Evolutionary conservation across 2,113 vertebrate species (phyloP), one percentile per base, ranked within the genome.

Genomic region (Trematomus loennbergii): DNA sequence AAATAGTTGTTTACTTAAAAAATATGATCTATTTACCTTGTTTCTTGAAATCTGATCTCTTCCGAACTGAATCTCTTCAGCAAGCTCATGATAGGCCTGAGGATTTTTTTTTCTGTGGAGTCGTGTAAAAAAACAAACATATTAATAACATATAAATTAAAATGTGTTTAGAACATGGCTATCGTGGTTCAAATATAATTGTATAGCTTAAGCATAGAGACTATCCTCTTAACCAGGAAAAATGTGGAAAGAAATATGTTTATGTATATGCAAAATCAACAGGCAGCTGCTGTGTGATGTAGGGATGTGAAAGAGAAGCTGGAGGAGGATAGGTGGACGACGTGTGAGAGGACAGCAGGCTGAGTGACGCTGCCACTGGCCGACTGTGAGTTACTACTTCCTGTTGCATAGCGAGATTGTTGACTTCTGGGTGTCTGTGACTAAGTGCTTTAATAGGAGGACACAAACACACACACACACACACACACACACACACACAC

Each of bases 381-480:
- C 50, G 43, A 53, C 59, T 0, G 13, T 36, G 86, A 92, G 69
- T 93, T 93, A 78, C 93, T 92, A 78, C 93, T 96, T 96, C 95
- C 95, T 96, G 92, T 92, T 87, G 69, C 75, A 0, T 22, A 60
- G 40, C 29, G 58, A 79, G 83, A 79, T 72, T 25, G 11, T 63
- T 93, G 94, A 96, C 94, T 95, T 93, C 83, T 90, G 88, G 92
- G 89, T 89, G 72, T 91, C 88, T 94, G 90, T 89, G 94, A 95
- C 95, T 95, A 95, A 95, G 87, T 89, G 91, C 88, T 76, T 45
- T 78, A 65, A 79, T 69, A 8, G 78, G 25, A 59, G 17, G 60
- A 81, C n/a, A 12, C 48, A 16, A 50, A 20, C 7, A 16, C 52
- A 46, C n/a, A n/a, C n/a, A n/a, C n/a, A n/a, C n/a, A n/a, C n/a